phyloP scores from a whole-genome alignment of 2,797 vertebrate species.

The Discoglossus pictus region DNA sequence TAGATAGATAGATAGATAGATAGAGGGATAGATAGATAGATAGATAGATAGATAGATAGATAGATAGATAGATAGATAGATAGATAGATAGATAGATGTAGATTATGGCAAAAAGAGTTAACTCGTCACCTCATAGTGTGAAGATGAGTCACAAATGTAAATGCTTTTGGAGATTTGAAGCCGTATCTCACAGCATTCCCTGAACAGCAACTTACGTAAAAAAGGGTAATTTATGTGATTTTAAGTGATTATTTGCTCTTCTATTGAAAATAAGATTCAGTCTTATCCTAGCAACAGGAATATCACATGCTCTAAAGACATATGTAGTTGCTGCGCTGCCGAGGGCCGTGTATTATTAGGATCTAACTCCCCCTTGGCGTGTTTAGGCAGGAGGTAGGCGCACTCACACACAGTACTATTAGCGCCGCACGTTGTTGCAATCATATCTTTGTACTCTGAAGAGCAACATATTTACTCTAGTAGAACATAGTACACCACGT shows the following conservation, averaged over 20 bases:
- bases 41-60: no score
- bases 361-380: no score
- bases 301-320: conserved; percentile 24
- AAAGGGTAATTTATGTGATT: conserved; percentile 25
- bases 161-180: background rate
- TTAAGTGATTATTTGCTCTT: conserved; percentile 30
- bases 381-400: no score
- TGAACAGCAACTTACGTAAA: conserved; percentile 18
- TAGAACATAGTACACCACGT: conserved; percentile 8
- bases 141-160: no score
- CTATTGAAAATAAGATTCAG: conserved; percentile 27
- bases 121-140: no score
- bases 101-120: no score
- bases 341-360: conserved; percentile 16
- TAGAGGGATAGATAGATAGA: no score
- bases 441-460: conserved; percentile 19
- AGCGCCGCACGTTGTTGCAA: background rate
- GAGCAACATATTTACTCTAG: conserved; percentile 2
- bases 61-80: no score
- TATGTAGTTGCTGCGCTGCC: conserved; percentile 41
- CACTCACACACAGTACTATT: conserved; percentile 17
- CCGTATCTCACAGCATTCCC: conserved; percentile 3
- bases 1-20: no score
- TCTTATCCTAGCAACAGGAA: conserved; percentile 43
- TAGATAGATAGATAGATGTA: no score